A percentile compares a stretch with the other conserved stretches of the same genome.
phyloP scores from a whole-genome alignment of 2,797 vertebrate genomes.

The Chlorospingus semifuscus region DNA sequence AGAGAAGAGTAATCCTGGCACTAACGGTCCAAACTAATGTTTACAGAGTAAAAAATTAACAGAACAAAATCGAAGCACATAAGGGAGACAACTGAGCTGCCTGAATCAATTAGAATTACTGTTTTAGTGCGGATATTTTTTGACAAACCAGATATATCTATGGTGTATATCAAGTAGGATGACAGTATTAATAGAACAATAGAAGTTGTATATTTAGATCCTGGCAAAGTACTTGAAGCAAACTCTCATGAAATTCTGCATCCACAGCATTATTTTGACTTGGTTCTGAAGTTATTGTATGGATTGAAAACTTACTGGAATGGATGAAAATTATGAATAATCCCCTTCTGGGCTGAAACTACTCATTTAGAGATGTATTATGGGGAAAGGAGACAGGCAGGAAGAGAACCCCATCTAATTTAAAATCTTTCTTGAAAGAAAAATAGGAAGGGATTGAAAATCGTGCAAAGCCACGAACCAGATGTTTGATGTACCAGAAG shows the following conservation, averaged over 20 bases:
- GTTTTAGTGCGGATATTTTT: not conserved
- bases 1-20: not conserved
- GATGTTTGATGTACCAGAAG: slow-evolving; percentile 8
- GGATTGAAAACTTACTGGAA: not conserved
- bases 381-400: not conserved
- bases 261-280: slow-evolving; percentile 11
- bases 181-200: slow-evolving; percentile 52
- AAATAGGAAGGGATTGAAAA: slow-evolving; percentile 10
- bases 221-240: slow-evolving; percentile 29
- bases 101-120: slow-evolving; percentile 32
- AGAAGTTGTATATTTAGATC: slow-evolving; percentile 50
- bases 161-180: slow-evolving; percentile 19
- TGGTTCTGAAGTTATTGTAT: not conserved
- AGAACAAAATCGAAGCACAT: slow-evolving; percentile 26
- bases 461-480: not conserved
- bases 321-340: not conserved
- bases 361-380: not conserved
- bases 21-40: not conserved
- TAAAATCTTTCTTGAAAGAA: not conserved
- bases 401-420: not conserved
- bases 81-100: slow-evolving; percentile 35
- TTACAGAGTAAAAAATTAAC: slow-evolving; percentile 45
- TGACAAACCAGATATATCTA: slow-evolving; percentile 24
- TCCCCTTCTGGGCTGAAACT: not conserved
- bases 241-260: slow-evolving; percentile 37